These are phyloP conservation scores for Drosophila asahinai DNA, from an alignment of 1,140 invertebrate genomes.

Conservation along the genomic window DNA sequence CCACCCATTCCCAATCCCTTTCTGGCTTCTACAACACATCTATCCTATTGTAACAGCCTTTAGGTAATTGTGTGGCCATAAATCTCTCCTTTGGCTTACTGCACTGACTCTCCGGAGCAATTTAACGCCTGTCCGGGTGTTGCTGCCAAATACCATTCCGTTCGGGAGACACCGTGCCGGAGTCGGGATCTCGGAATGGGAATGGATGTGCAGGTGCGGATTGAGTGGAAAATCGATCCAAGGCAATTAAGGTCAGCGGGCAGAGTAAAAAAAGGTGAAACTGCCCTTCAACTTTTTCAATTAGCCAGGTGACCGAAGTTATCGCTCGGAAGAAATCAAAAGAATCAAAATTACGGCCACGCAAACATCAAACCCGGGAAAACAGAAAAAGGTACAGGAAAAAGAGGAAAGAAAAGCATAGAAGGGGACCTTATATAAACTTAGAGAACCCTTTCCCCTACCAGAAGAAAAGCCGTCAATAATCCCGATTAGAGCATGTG, in stretches of 20 bases:
- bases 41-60: conserved; percentile 38
- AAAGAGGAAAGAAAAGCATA: not conserved
- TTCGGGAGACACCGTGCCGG: conserved; percentile 42
- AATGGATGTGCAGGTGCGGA: conserved; percentile 40
- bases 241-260: conserved; percentile 70
- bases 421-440: conserved; percentile 5
- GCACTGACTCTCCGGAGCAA: conserved; percentile 38
- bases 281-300: conserved; percentile 76
- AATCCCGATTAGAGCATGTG: conserved; percentile 56
- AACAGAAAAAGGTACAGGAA: not conserved
- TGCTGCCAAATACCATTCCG: conserved; percentile 42
- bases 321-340: conserved; percentile 67
- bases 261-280: conserved; percentile 23
- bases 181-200: conserved; percentile 24
- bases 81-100: conserved; percentile 70
- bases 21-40: not conserved
- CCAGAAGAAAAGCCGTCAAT: conserved; percentile 18
- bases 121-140: conserved; percentile 59
- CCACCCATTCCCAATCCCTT: not conserved
- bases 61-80: conserved; percentile 70
- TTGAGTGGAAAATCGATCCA: conserved; percentile 66
- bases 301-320: conserved; percentile 69
- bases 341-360: conserved; percentile 58
- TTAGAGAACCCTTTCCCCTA: conserved; percentile 19
- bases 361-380: conserved; percentile 24